Base-by-base conservation (phyloP, 1,140 invertebrate species). In the Acromyrmex charruanus region DNA sequence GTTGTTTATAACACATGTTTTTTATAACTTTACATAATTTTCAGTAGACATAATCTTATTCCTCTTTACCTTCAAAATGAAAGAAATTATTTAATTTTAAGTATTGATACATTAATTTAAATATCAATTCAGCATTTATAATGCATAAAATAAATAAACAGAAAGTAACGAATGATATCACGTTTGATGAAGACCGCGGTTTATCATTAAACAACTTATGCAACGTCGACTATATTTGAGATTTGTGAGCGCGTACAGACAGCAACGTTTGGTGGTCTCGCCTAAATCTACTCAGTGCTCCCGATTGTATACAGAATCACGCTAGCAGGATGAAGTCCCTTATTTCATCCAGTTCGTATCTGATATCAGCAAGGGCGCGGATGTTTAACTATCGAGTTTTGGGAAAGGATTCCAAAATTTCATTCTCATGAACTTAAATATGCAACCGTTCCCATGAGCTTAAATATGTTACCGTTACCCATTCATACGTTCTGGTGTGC, bases 311-410 rank as follows among this genome's bases (percentile, higher is more conserved):
- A 66, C 44, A 69, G 66, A 74, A 87, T 85, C 86, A 87, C 80
- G 86, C 86, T 63, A 87, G 68, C 51, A 55, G 55, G n/a, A 87
- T 61, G 63, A 65, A 18, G 31, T 85, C 79, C n/a, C 69, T 87
- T 74, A 61, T 59, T 87, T 87, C 81, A 75, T 75, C 63, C 80
- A 21, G 58, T 86, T 85, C 66, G 77, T 87, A 82, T 81, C 80
- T 87, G 28, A 59, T 61, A 86, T 68, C 28, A 55, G 85, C 85
- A 87, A 87, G 35, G 79, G 85, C 79, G 85, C 77, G 58, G 35
- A 5, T 58, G 28, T 21, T 35, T 14, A 2, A 58, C 28, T 85
- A n/a, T 16, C 39, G 14, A 25, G 53, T 31, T n/a, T 31, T 18
- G 53, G 12, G 4, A 49, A 39, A 35, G 44, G 25, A 84, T 75